Evolutionary conservation across 1,140 invertebrate species (phyloP).

Genomic region (Frieseomelitta varia): DNA sequence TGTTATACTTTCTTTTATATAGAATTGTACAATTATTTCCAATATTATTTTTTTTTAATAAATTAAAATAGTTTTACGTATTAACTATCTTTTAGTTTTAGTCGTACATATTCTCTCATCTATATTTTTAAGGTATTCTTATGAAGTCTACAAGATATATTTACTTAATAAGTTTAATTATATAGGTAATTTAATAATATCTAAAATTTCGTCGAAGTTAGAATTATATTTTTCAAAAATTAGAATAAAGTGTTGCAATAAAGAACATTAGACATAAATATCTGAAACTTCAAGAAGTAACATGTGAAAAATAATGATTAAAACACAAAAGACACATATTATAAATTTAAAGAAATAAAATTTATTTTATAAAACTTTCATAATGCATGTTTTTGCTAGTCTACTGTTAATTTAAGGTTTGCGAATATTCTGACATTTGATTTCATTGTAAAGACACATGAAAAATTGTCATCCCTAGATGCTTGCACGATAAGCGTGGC

Average conservation of each 20-base stretch:
- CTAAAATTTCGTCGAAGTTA: background rate
- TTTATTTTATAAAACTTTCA: background rate
- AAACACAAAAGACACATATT: background rate
- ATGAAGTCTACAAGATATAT: background rate
- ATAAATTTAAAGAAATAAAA: background rate
- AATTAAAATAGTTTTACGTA: slow-evolving; percentile 24
- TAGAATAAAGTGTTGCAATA: background rate
- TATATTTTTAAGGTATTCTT: background rate
- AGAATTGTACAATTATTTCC: slow-evolving; percentile 36
- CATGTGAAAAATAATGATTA: background rate
- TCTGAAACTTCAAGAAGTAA: background rate
- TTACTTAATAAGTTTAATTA: background rate
- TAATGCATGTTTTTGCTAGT: slow-evolving; percentile 55
- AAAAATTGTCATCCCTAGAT: slow-evolving; percentile 19
- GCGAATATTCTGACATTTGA: slow-evolving; percentile 15
- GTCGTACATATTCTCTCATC: slow-evolving; percentile 4
- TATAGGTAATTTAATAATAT: background rate
- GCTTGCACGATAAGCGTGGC: slow-evolving; percentile 59
- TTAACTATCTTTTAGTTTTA: slow-evolving; percentile 14
- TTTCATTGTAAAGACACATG: background rate
- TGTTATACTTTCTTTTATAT: slow-evolving; percentile 30
- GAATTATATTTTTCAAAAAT: background rate
- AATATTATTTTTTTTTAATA: slow-evolving; percentile 39
- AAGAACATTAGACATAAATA: background rate
- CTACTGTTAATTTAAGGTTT: slow-evolving; percentile 48